phyloP scores from a whole-genome alignment of 2,113 vertebrate genomes.

The Erpornis zantholeuca region DNA sequence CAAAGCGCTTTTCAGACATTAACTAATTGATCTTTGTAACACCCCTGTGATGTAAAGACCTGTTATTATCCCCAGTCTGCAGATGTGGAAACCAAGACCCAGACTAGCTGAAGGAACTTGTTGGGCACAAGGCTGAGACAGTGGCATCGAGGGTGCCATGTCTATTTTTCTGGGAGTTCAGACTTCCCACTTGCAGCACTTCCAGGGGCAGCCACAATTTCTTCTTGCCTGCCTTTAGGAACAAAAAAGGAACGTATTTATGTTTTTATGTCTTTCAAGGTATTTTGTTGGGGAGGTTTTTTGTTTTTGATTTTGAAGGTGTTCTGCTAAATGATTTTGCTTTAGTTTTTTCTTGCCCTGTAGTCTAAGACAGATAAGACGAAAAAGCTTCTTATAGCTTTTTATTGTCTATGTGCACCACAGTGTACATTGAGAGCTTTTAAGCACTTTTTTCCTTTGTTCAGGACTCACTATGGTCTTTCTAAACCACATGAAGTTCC shows the following conservation, averaged over 20 bases:
- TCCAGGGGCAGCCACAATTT: not conserved
- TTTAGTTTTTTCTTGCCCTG: not conserved
- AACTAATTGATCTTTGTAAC: conserved; percentile 61
- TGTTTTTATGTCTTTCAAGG: not conserved
- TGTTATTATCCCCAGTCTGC: conserved; percentile 47
- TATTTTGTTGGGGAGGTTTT: not conserved
- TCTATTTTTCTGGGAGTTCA: not conserved
- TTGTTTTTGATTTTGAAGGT: not conserved
- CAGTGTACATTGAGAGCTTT: not conserved
- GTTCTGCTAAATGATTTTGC: not conserved
- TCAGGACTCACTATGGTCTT: not conserved
- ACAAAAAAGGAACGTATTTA: not conserved
- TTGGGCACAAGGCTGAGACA: not conserved
- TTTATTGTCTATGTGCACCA: not conserved
- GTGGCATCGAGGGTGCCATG: accelerated
- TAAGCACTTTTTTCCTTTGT: not conserved
- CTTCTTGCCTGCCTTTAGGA: not conserved
- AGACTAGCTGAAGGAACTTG: conserved; percentile 9
- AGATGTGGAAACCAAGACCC: conserved; percentile 29
- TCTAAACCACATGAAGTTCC: not conserved
- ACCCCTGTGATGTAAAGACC: conserved; percentile 46
- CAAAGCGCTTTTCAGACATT: conserved; percentile 55
- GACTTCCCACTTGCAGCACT: not conserved
- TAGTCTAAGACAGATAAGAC: not conserved
- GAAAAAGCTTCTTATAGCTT: not conserved